These are phyloP conservation scores for Balaeniceps rex DNA, from an alignment of 2,113 vertebrate species.

Conservation along the genomic window DNA sequence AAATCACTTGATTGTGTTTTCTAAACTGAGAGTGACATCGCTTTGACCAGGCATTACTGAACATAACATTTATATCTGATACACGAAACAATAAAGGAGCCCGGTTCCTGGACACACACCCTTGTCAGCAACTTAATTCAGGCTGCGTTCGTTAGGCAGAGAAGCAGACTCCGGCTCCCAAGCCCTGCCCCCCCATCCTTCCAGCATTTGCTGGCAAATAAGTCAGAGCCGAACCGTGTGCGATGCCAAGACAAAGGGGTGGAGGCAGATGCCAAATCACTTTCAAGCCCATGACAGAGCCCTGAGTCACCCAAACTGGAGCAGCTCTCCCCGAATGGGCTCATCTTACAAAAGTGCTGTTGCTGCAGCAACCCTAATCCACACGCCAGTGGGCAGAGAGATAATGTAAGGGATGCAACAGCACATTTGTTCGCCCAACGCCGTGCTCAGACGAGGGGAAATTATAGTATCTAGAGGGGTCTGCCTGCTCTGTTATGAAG, in stretches of 20 bases:
- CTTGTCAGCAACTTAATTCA: not conserved
- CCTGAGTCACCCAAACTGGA: conserved; percentile 38
- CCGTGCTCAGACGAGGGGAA: not conserved
- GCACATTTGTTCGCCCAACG: not conserved
- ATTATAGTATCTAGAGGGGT: not conserved
- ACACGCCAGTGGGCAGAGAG: not conserved
- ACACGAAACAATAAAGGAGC: not conserved
- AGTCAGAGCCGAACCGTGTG: not conserved
- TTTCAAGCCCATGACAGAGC: not conserved
- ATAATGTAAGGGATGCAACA: not conserved
- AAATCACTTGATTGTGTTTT: conserved; percentile 1
- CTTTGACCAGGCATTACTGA: not conserved
- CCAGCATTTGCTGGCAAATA: not conserved
- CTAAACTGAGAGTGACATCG: not conserved
- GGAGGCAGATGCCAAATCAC: conserved; percentile 21
- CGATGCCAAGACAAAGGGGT: not conserved
- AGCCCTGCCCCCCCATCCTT: not conserved
- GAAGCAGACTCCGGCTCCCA: not conserved
- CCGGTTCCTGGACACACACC: not conserved
- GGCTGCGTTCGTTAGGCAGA: not conserved
- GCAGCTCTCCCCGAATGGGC: not conserved
- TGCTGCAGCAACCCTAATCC: conserved; percentile 44
- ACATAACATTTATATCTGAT: not conserved
- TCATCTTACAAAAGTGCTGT: not conserved
- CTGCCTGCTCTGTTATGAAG: not conserved